phyloP scores from a whole-genome alignment of 2,113 vertebrate genomes.

The Candoia aspera region DNA sequence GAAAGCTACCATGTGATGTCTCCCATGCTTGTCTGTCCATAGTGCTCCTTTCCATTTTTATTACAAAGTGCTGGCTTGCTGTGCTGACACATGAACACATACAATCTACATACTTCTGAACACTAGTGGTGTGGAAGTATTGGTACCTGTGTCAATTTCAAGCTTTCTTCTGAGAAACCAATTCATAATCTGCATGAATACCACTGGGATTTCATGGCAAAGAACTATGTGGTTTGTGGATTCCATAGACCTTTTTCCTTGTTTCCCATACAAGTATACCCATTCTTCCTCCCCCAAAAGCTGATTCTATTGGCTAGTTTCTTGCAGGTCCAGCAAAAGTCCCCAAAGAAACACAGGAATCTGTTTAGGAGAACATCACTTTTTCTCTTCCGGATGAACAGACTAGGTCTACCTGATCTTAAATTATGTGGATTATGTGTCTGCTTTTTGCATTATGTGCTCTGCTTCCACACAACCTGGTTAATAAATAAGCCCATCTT shows the following conservation, averaged over 20 bases:
- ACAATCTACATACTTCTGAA: not conserved
- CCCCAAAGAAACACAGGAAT: not conserved
- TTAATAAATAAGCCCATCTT: constrained; percentile 1
- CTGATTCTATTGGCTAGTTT: not conserved
- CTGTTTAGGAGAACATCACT: not conserved
- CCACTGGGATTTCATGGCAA: not conserved
- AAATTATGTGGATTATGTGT: not conserved
- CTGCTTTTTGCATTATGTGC: not conserved
- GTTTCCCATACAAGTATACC: not conserved
- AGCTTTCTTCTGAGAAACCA: not conserved
- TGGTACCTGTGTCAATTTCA: not conserved
- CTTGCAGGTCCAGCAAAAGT: not conserved
- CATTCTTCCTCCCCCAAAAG: not conserved
- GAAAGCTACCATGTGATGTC: not conserved
- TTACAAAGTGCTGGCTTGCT: not conserved
- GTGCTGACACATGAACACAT: no score
- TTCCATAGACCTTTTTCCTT: not conserved
- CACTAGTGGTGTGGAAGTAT: not conserved
- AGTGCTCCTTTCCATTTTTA: not conserved
- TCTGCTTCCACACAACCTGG: not conserved
- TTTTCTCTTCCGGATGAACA: not conserved
- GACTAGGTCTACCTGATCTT: not conserved
- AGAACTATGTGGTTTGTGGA: not conserved
- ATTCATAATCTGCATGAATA: not conserved
- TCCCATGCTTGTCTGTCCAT: not conserved